These are phyloP conservation scores for Acanthopleura granulata DNA, from an alignment of 2,888 invertebrate species.

Conservation along the genomic window DNA sequence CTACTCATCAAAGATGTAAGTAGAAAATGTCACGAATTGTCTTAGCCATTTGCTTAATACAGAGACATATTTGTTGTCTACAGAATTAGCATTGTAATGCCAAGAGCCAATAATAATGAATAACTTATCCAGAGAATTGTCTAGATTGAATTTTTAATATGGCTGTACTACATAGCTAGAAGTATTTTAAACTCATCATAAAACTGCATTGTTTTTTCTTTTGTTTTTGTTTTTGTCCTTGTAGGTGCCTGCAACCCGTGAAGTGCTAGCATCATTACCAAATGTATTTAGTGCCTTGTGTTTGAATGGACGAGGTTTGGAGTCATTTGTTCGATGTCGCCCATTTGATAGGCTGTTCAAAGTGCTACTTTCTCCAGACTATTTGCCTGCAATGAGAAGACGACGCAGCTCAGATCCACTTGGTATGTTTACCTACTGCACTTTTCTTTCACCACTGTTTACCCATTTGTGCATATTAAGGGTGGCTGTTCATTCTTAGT, in stretches of 20 bases:
- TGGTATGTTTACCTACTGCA: slow-evolving; percentile 51
- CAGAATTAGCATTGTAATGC: too few species aligned
- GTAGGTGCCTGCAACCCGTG: slow-evolving; percentile 73
- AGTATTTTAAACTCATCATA: too few species aligned
- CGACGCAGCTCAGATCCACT: slow-evolving; percentile 81
- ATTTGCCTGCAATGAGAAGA: slow-evolving; percentile 87
- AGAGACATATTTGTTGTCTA: too few species aligned
- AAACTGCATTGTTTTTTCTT: background rate
- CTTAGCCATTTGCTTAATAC: too few species aligned
- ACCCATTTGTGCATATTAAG: too few species aligned
- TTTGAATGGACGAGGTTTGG: slow-evolving; percentile 83
- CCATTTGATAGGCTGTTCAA: slow-evolving; percentile 86
- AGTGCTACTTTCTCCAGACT: slow-evolving; percentile 81
- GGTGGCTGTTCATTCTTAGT: too few species aligned
- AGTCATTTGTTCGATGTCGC: slow-evolving; percentile 82
- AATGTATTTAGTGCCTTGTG: slow-evolving; percentile 88
- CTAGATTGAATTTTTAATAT: too few species aligned
- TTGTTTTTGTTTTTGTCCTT: slow-evolving; percentile 30
- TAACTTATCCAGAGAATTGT: too few species aligned
- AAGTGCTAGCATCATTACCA: slow-evolving; percentile 83
- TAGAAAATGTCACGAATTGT: too few species aligned
- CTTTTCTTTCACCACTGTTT: too few species aligned
- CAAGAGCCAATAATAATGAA: too few species aligned
- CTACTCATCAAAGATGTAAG: slow-evolving; percentile 83
- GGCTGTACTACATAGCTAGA: too few species aligned